phyloP scores from a whole-genome alignment of 1,140 invertebrate genomes.

The Caenorhabditis elegans region DNA sequence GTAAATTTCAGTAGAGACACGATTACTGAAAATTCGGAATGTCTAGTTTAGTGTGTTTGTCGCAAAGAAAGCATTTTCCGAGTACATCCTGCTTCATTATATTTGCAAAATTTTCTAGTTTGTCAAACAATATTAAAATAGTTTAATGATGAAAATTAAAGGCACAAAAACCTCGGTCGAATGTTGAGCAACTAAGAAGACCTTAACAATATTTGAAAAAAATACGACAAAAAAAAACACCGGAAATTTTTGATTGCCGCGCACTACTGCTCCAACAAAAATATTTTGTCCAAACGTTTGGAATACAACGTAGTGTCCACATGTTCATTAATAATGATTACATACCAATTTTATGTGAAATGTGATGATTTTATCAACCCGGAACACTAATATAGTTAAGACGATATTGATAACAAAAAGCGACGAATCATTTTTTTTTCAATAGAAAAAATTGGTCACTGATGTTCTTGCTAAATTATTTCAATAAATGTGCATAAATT shows the following conservation, averaged over 20 bases:
- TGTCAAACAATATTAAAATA: too few species aligned
- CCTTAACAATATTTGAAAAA: too few species aligned
- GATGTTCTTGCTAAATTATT: too few species aligned
- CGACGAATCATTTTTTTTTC: neutral
- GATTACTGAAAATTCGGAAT: neutral
- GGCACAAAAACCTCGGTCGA: too few species aligned
- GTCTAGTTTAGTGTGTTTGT: conserved; percentile 15
- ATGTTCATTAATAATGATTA: neutral
- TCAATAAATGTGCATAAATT: too few species aligned
- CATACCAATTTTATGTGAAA: neutral
- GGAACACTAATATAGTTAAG: neutral
- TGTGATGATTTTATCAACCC: neutral
- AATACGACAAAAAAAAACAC: neutral
- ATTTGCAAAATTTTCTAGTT: neutral
- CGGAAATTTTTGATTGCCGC: neutral
- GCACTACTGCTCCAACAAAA: too few species aligned
- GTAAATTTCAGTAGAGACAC: neutral
- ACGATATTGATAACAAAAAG: neutral
- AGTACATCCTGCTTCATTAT: neutral
- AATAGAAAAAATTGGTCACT: too few species aligned
- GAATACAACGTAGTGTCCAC: neutral
- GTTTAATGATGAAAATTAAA: too few species aligned
- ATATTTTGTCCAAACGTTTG: neutral
- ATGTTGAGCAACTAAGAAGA: too few species aligned
- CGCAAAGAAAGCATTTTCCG: neutral